Conservation (phyloP, 2,113 vertebrate species). For the Collichthys lucidus region DNA sequence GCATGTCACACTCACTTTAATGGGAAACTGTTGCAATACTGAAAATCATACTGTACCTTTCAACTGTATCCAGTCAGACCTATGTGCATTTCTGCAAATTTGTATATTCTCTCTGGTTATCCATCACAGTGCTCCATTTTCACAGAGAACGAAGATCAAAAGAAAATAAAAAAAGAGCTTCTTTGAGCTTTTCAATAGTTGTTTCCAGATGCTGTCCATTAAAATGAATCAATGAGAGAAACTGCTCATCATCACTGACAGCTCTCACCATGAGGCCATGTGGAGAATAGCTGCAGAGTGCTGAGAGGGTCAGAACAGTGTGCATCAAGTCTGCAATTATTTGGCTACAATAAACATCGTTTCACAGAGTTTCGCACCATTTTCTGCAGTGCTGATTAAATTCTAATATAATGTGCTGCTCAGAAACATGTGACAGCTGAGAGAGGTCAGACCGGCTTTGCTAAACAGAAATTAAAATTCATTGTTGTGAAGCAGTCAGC, state of each 20-base stretch:
- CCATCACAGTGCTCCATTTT: slow-evolving; percentile 22
- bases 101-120: slow-evolving; percentile 21
- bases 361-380: slow-evolving; percentile 8
- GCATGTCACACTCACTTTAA: slow-evolving; percentile 3
- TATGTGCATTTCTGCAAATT: slow-evolving; percentile 11
- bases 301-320: slow-evolving; percentile 53
- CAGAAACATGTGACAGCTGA: slow-evolving; percentile 2
- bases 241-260: slow-evolving; percentile 63
- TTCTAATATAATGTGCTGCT: slow-evolving; percentile 9
- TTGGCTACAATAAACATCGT: slow-evolving; percentile 38
- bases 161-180: slow-evolving; percentile 22
- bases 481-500: background rate
- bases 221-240: slow-evolving; percentile 56
- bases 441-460: background rate
- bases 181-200: slow-evolving; percentile 34
- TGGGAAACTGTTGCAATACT: slow-evolving; percentile 23
- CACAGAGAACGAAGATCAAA: slow-evolving; percentile 21
- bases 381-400: slow-evolving; percentile 17
- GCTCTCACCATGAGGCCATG: slow-evolving; percentile 59
- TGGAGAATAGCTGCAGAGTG: slow-evolving; percentile 56
- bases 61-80: background rate
- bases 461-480: background rate
- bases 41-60: slow-evolving; percentile 26
- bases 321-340: slow-evolving; percentile 54
- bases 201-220: slow-evolving; percentile 58